Percentiles rank a stretch among this genome's conserved stretches.
phyloP scores from a whole-genome alignment of 2,797 vertebrate genomes.

The Ctenochaetus hawaiiensis region DNA sequence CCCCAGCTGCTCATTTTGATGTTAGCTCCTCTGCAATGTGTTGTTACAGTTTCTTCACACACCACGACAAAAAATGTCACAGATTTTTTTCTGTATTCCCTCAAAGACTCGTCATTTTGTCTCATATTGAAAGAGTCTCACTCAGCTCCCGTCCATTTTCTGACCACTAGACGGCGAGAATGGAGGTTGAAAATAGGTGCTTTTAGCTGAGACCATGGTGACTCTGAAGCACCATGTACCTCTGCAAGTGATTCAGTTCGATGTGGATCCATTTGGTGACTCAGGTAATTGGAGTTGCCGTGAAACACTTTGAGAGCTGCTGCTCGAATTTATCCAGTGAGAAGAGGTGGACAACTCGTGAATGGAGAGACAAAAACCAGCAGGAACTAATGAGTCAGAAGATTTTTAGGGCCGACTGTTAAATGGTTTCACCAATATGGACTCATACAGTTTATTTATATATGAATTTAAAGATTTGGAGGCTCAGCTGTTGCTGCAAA shows the following conservation, averaged over 20 bases:
- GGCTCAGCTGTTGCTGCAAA: too few relatives aligned
- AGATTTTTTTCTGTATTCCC: too few relatives aligned
- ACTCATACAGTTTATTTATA: too few relatives aligned
- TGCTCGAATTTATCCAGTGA: background rate
- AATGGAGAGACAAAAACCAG: background rate
- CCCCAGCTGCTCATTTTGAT: background rate
- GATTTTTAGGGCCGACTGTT: too few relatives aligned
- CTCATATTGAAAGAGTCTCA: background rate
- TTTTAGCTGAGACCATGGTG: background rate
- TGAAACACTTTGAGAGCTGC: background rate
- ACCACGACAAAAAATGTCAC: too few relatives aligned
- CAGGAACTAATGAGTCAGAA: background rate
- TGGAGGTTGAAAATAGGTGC: background rate
- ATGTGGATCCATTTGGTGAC: constrained; percentile 8
- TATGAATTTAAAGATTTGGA: too few relatives aligned
- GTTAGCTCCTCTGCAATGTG: background rate
- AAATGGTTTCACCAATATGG: background rate
- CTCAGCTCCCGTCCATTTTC: background rate
- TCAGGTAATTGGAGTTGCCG: background rate
- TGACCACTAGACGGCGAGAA: background rate
- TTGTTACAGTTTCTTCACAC: too few relatives aligned
- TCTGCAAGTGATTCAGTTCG: background rate
- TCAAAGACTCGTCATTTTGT: background rate
- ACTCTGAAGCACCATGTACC: constrained; percentile 4
- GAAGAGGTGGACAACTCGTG: background rate